Evolutionary conservation across 2,113 vertebrate genomes (phyloP).

Genomic region (Centrocercus urophasianus): DNA sequence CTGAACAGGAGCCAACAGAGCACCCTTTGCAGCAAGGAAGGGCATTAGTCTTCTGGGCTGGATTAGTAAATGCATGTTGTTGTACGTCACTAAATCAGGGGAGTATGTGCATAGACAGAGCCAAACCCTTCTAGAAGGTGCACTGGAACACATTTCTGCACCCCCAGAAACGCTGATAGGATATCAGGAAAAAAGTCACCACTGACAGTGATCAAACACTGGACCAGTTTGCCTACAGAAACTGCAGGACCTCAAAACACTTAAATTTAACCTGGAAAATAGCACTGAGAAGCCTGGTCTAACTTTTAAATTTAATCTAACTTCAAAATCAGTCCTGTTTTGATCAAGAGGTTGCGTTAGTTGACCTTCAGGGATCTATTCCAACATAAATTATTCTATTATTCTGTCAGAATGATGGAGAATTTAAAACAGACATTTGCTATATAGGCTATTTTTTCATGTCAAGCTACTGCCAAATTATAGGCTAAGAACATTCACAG

Average conservation of each 20-base stretch:
- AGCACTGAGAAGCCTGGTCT: neutral
- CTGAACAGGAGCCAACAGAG: neutral
- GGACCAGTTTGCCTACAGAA: neutral
- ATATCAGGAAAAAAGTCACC: neutral
- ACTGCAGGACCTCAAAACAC: neutral
- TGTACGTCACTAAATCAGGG: neutral
- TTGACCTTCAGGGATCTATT: neutral
- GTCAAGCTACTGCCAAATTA: neutral
- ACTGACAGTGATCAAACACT: neutral
- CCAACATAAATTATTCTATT: neutral
- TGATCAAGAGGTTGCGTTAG: neutral
- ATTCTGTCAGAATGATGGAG: neutral
- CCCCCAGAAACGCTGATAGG: neutral
- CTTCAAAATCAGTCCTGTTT: neutral
- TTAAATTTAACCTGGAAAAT: neutral
- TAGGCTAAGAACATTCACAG: neutral
- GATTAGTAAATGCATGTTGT: neutral
- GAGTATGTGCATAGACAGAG: neutral
- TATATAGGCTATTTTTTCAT: fast-evolving
- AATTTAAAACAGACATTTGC: neutral
- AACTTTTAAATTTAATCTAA: neutral
- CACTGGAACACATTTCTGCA: neutral
- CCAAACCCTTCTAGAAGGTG: neutral
- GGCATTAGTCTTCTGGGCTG: neutral
- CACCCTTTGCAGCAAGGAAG: neutral